Evolutionary conservation across 2,888 invertebrate species (phyloP).

Genomic region (Mythimna vitellina): DNA sequence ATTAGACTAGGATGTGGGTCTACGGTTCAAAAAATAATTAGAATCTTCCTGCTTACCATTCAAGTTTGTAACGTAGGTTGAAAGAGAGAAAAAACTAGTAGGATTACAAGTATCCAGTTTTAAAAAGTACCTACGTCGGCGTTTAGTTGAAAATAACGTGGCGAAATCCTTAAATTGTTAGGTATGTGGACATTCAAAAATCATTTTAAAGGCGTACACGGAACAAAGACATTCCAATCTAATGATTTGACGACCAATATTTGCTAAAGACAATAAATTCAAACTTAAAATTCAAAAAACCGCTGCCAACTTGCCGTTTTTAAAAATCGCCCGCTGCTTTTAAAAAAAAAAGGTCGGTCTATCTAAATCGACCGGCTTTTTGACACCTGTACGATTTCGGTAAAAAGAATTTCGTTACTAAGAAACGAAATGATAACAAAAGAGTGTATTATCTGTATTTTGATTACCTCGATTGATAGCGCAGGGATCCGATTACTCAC

Average conservation of each 20-base stretch:
- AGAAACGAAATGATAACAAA: slow-evolving; percentile 64
- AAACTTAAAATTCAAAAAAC: neutral
- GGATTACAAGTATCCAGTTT: slow-evolving; percentile 8
- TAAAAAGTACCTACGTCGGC: slow-evolving; percentile 16
- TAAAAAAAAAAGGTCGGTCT: neutral
- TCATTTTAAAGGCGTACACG: slow-evolving; percentile 1
- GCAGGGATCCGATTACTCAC: slow-evolving; percentile 69
- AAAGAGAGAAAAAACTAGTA: neutral
- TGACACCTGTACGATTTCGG: slow-evolving; percentile 36
- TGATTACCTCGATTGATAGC: slow-evolving; percentile 68
- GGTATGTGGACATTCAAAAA: neutral
- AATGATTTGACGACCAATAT: slow-evolving; percentile 41
- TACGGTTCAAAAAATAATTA: slow-evolving; percentile 7
- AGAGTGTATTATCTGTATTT: slow-evolving; percentile 65
- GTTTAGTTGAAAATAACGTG: neutral
- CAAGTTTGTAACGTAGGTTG: slow-evolving; percentile 7
- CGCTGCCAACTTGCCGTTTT: slow-evolving; percentile 16
- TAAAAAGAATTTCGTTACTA: slow-evolving; percentile 48
- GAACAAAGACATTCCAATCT: slow-evolving; percentile 57
- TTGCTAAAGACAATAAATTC: slow-evolving; percentile 3
- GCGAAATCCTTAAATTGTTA: neutral
- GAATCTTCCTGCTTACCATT: slow-evolving; percentile 33
- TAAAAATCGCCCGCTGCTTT: slow-evolving; percentile 1
- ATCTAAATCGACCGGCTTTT: slow-evolving; percentile 45
- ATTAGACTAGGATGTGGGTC: slow-evolving; percentile 38